These are phyloP conservation scores for Epsilonema sp. DNA, from an alignment of 2,888 invertebrate species.

Conservation along the genomic window DNA sequence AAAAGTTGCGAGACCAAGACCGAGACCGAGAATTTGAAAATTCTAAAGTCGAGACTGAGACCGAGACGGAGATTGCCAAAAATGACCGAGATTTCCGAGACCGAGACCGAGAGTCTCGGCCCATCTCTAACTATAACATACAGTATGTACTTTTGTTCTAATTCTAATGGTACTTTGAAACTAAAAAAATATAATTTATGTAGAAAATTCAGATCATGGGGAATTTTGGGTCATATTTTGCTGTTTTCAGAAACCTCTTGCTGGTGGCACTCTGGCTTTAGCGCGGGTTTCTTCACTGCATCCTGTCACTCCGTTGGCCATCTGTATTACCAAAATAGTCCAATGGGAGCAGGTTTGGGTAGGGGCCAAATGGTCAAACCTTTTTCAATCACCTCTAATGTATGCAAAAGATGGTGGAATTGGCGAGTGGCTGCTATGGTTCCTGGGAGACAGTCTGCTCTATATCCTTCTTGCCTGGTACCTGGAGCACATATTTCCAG, in stretches of 20 bases:
- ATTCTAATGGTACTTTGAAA: no score
- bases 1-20: no score
- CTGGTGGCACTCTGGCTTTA: background rate
- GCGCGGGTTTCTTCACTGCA: background rate
- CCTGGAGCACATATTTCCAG: slow-evolving; percentile 62
- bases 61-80: no score
- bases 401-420: slow-evolving; percentile 29
- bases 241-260: background rate
- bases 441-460: slow-evolving; percentile 53
- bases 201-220: no score
- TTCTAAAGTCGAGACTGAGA: no score
- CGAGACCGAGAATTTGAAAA: no score
- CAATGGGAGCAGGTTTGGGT: slow-evolving; percentile 50
- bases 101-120: no score
- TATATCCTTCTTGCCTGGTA: slow-evolving; percentile 57
- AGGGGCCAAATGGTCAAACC: slow-evolving; percentile 51
- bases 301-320: slow-evolving; percentile 2
- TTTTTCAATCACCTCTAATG: slow-evolving; percentile 44
- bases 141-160: no score
- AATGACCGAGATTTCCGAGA: no score
- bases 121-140: no score
- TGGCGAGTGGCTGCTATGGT: slow-evolving; percentile 58
- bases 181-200: no score
- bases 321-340: slow-evolving; percentile 40
- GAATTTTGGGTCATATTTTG: no score